phyloP scores from a whole-genome alignment of 2,888 invertebrate species.

The Andrena haemorrhoa region DNA sequence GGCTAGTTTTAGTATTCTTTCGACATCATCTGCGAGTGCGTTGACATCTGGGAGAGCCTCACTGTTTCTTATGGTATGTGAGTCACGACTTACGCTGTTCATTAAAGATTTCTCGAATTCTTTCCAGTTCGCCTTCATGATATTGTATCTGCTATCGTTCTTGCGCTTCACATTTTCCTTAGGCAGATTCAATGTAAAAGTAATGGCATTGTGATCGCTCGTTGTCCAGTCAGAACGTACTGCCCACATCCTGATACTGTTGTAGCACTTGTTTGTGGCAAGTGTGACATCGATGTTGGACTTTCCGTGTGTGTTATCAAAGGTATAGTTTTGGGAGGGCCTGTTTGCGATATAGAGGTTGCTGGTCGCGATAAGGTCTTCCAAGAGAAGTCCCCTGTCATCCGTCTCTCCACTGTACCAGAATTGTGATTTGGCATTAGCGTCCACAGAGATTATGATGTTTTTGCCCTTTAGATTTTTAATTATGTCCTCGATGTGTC shows the following conservation, averaged over 20 bases:
- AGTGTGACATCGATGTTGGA: slow-evolving; percentile 13
- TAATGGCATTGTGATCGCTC: slow-evolving; percentile 23
- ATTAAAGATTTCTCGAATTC: neutral
- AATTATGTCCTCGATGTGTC: neutral
- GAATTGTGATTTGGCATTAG: neutral
- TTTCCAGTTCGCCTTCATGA: slow-evolving; percentile 2
- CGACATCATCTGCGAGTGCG: neutral
- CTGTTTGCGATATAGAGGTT: neutral
- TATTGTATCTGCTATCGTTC: neutral
- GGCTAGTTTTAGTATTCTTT: neutral
- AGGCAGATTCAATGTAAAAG: neutral
- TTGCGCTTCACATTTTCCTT: neutral
- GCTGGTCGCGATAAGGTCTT: neutral
- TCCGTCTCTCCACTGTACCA: neutral
- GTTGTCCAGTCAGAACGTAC: neutral
- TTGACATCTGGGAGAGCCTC: neutral
- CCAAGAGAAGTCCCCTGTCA: neutral
- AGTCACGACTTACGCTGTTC: neutral
- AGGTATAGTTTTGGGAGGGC: neutral
- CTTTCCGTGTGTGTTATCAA: neutral
- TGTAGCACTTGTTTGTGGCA: neutral
- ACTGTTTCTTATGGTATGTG: neutral
- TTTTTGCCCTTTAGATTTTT: neutral
- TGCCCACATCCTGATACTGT: neutral
- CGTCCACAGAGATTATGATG: neutral